Base-by-base conservation (phyloP, 2,113 vertebrate genomes). In the Ciconia stormi region DNA sequence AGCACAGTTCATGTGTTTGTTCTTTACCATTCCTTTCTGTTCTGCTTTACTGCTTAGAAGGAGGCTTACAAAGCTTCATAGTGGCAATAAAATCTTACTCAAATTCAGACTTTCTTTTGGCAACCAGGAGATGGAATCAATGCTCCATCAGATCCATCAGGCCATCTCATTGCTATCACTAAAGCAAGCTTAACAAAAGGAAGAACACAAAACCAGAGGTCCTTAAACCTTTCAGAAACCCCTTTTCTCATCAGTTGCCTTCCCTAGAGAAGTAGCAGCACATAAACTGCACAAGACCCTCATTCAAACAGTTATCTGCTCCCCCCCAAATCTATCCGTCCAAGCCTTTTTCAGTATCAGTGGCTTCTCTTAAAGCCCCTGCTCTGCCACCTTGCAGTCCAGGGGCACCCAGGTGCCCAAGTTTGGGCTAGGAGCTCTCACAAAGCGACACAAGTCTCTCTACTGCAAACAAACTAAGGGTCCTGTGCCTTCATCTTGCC, bases 1-100 rank as follows among this genome's bases (percentile, higher is more conserved):
- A 97, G 71, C 87, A 88, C 42, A 79, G 46, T 46, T 91, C 69
- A 23, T 89, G 66, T 94, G 52, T 97, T 97, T 97, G 92, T 94
- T 70, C 53, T 95, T 91, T 72, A 15, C 44, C 89, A 91, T 96
- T 95, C 81, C 61, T 86, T 94, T 96, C 94, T 81, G 17, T 58
- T 82, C 73, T 95, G 50, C 76, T 88, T 77, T 85, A 62, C 17
- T 74, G 55, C 63, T 92, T 38, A 50, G 70, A 49, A 94, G n/a
- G 34, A 52, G 8, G 26, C n/a, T 82, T 80, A 79, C 21, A 72
- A 56, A 84, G 52, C 50, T 79, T 89, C 44, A 36, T 7, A 42
- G 56, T 22, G 16, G 53, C 44, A 73, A 52, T 44, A 71, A 83
- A 95, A 78, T 58, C 44, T 87, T 76, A 76, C 13, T 71, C 22